Conservation (phyloP, 23 tunicate genomes). For the Halocynthia roretzi region DNA sequence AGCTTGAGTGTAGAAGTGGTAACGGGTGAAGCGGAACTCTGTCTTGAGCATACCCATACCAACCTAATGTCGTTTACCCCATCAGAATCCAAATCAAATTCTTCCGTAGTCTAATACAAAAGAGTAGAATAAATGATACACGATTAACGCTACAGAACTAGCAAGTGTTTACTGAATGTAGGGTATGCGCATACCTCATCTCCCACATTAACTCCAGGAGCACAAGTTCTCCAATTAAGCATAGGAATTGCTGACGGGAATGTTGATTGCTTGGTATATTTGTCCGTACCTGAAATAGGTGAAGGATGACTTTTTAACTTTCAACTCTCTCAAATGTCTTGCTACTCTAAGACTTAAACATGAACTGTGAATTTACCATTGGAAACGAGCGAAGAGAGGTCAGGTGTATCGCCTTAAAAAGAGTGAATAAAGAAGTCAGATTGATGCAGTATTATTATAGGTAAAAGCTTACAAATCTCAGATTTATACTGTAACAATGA, state of each 20-base stretch:
- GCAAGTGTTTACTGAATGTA: too few species aligned
- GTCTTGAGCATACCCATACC: constrained; percentile 8
- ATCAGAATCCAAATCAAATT: constrained; percentile 9
- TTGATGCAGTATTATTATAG: too few species aligned
- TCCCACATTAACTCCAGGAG: neutral
- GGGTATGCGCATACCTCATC: neutral
- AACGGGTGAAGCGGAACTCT: neutral
- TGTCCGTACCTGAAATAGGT: neutral
- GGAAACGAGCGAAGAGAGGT: neutral
- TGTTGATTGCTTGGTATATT: neutral
- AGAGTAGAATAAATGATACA: neutral
- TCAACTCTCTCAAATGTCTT: neutral
- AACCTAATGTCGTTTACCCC: constrained; percentile 5
- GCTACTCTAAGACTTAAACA: neutral
- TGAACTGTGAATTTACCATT: neutral
- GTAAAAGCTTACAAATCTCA: too few species aligned
- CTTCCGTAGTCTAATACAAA: constrained; percentile 3
- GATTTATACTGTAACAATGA: too few species aligned
- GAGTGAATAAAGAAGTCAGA: neutral
- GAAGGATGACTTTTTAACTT: neutral
- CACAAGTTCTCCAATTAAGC: constrained; percentile 13
- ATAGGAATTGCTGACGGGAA: neutral
- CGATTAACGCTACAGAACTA: too few species aligned
- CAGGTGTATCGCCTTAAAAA: constrained; percentile 3
- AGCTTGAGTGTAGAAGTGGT: neutral